phyloP scores from a whole-genome alignment of 2,797 vertebrate species.

The Smutsia gigantea region DNA sequence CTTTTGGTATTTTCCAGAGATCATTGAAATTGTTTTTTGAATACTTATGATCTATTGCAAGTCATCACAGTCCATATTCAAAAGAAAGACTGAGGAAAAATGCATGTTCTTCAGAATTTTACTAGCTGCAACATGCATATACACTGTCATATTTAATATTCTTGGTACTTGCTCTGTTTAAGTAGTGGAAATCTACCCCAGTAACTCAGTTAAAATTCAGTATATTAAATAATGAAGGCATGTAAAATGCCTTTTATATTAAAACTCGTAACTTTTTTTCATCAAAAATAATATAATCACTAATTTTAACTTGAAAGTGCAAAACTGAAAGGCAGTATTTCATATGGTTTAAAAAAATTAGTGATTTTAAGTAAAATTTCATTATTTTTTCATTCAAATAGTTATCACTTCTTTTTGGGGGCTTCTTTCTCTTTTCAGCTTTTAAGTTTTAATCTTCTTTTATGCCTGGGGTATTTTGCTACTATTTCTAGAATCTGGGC shows the following conservation, averaged over 20 bases:
- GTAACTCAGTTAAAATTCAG: not conserved
- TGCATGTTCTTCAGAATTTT: not conserved
- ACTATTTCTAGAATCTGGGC: conserved; percentile 11
- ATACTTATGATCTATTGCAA: not conserved
- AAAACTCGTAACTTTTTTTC: not conserved
- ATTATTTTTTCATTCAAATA: conserved; percentile 40
- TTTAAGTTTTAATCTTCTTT: not conserved
- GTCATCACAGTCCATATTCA: not conserved
- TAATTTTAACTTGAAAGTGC: not conserved
- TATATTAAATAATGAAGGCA: not conserved
- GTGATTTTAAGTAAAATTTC: conserved; percentile 37
- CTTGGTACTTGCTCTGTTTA: not conserved
- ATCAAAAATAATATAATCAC: not conserved
- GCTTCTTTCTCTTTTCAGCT: not conserved
- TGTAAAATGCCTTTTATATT: not conserved
- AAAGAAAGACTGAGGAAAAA: not conserved
- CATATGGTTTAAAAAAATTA: not conserved
- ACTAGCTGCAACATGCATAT: not conserved
- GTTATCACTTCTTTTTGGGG: not conserved
- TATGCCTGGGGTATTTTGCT: not conserved
- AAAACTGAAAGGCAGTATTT: not conserved
- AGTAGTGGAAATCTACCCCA: not conserved
- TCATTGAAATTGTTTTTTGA: not conserved
- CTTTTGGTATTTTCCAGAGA: not conserved
- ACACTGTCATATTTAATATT: not conserved